Evolutionary conservation across 2,797 vertebrate genomes (phyloP).

Genomic region (Fundulus diaphanus): DNA sequence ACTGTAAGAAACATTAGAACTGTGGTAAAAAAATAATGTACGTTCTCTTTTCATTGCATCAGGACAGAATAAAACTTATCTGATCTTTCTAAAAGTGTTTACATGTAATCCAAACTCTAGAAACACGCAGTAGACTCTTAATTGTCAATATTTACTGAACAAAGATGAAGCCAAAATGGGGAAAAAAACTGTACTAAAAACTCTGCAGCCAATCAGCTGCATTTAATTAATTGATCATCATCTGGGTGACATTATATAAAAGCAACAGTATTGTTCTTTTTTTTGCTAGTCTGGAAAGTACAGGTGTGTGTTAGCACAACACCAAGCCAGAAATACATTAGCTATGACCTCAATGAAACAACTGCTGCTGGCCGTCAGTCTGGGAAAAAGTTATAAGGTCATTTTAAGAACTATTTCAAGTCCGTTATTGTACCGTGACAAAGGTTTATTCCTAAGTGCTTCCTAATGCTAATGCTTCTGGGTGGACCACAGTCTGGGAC

Average conservation of each 20-base stretch:
- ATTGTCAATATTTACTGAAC: not conserved
- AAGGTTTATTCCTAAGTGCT: too few relatives aligned
- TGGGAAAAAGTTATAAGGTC: not conserved
- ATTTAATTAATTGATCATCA: not conserved
- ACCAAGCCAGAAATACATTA: not conserved
- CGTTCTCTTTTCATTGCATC: not conserved
- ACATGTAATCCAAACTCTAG: not conserved
- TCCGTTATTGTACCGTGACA: not conserved
- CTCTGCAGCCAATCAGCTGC: not conserved
- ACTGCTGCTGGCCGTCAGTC: not conserved
- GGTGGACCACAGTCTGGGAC: too few relatives aligned
- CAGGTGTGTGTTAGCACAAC: not conserved
- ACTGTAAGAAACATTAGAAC: slow-evolving; percentile 16
- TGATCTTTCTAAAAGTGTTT: not conserved
- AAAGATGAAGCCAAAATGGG: not conserved
- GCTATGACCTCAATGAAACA: not conserved
- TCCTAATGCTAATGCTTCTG: too few relatives aligned
- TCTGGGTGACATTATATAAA: not conserved
- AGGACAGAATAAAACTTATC: not conserved
- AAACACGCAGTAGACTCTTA: not conserved
- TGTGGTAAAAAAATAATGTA: not conserved
- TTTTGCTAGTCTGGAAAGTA: not conserved
- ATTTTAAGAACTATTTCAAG: not conserved
- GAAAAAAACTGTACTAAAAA: not conserved
- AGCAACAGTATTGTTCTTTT: not conserved